Percentiles rank a stretch among this genome's conserved stretches.
phyloP scores from a whole-genome alignment of 2,888 invertebrate genomes.

The Incurvaria masculella region DNA sequence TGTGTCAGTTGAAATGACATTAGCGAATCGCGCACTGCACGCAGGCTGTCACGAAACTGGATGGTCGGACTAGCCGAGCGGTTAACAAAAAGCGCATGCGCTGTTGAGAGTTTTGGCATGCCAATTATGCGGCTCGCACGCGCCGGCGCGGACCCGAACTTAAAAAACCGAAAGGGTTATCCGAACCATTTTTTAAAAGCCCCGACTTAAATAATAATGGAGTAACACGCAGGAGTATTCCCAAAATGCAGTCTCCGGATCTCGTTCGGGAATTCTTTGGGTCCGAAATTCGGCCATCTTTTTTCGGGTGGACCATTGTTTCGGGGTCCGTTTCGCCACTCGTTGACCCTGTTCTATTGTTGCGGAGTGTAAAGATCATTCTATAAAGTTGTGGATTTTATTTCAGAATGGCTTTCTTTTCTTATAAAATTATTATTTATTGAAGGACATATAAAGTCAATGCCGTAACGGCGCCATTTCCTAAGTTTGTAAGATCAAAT shows the following conservation, averaged over 20 bases:
- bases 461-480: too few relatives aligned
- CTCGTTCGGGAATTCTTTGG: constrained; percentile 49
- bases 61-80: neutral
- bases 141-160: constrained; percentile 29
- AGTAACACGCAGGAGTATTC: constrained; percentile 55
- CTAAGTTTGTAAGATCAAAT: too few relatives aligned
- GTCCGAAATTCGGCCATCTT: neutral
- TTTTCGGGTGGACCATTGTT: too few relatives aligned
- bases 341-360: too few relatives aligned
- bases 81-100: neutral
- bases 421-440: too few relatives aligned
- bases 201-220: constrained; percentile 53
- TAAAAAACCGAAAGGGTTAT: constrained; percentile 40
- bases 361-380: too few relatives aligned
- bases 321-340: too few relatives aligned
- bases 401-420: too few relatives aligned
- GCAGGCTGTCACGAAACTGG: neutral
- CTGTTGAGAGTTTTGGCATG: constrained; percentile 22
- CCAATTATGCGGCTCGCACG: constrained; percentile 51
- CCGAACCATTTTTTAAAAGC: constrained; percentile 46
- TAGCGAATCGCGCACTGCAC: too few relatives aligned
- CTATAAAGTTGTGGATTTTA: too few relatives aligned
- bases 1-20: too few relatives aligned
- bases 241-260: constrained; percentile 53
- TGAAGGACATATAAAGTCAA: too few relatives aligned